Evolutionary conservation across 92 coral and sea anemone genomes (phyloP), one percentile per base, ranked within the genome.

Genomic region (Epizoanthus fatuus): DNA sequence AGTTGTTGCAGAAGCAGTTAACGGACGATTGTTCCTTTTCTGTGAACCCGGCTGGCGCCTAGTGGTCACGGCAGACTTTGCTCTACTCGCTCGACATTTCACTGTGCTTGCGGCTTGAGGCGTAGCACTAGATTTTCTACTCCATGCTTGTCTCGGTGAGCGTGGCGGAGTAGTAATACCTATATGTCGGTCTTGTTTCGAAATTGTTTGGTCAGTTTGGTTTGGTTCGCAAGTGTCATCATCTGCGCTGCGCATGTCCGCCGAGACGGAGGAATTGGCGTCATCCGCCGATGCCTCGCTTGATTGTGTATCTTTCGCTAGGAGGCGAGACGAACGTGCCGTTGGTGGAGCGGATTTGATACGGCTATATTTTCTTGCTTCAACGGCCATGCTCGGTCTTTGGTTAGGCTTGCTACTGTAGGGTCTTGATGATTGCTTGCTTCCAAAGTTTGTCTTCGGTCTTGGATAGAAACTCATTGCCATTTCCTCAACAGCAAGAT

Each of bases 381-480:
- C 45, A 22, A n/a, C 6, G 12, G 40, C 70, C 7, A 19, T 59
- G 25, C 29, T 20, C 1, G 14, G 35, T 44, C 69, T 44, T 9
- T 37, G 66, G 1, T 10, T 37, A 8, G 82, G 20, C 65, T 60
- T 59, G 42, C 82, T 10, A 39, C 70, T 77, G 10, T 77, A 69
- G 8, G 82, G 82, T 19, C 82, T 29, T 11, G 69, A 19, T 20
- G 13, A 15, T 58, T 58, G 10, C 16, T 10, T 16, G 35, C 37
- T 57, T 9, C 44, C 20, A 16, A 49, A 49, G 53, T 38, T 20
- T 9, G 37, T 4, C 13, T 75, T 77, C 22, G 82, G 40, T 62
- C 82, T 59, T 20, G 82, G 82, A 42, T 42, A 77, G 54, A 77
- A 77, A 35, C 82, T 77, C 71, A 35, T 3, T 39, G 82, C 82